Percentiles rank a stretch among this genome's conserved stretches.
These are phyloP conservation scores for Cariama cristata DNA, from an alignment of 2,113 vertebrate genomes.

Conservation along the genomic window DNA sequence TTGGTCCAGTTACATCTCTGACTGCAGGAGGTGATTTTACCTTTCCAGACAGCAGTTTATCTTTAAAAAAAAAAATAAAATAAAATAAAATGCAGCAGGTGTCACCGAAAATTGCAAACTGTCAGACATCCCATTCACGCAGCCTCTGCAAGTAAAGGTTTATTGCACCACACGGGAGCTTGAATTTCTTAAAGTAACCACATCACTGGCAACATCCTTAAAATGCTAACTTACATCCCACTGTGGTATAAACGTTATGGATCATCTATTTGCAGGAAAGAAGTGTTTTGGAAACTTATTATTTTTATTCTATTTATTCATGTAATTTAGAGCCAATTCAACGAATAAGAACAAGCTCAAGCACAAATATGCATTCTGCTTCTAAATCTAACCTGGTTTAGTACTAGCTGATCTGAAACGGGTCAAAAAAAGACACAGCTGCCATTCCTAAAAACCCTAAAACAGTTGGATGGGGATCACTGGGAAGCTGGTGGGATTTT, in stretches of 20 bases:
- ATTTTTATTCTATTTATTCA: background rate
- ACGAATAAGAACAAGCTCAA: background rate
- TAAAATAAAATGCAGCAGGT: background rate
- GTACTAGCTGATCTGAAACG: background rate
- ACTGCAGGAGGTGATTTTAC: background rate
- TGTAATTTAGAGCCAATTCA: background rate
- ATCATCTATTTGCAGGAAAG: background rate
- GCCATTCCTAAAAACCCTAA: background rate
- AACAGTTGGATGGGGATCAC: background rate
- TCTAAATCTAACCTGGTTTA: background rate
- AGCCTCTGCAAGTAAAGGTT: background rate
- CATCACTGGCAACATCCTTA: background rate
- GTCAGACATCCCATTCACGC: background rate
- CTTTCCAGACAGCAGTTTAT: background rate
- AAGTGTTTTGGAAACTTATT: background rate
- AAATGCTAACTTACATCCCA: background rate
- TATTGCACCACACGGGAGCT: accelerated
- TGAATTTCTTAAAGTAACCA: background rate
- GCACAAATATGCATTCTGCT: background rate
- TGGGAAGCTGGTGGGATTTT: background rate
- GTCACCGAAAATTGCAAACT: background rate
- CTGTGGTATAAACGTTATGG: background rate
- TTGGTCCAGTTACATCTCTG: background rate
- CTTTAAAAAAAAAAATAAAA: constrained; percentile 1
- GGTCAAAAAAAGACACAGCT: accelerated